A percentile compares a stretch with the other conserved stretches of the same genome.
Conservation (phyloP, 1,140 invertebrate genomes). For the Pararge aegeria region DNA sequence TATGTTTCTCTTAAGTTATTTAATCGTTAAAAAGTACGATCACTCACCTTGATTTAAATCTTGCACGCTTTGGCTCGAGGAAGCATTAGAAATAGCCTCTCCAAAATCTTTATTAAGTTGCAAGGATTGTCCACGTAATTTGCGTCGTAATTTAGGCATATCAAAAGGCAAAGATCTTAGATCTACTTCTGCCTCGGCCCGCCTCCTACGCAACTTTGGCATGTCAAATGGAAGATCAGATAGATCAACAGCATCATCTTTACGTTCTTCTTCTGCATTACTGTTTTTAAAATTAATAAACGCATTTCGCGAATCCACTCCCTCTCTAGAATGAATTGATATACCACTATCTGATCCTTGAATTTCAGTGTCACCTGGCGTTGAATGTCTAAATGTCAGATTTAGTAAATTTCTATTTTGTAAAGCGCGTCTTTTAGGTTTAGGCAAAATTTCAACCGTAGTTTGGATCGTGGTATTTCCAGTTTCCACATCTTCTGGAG, state of each 20-base stretch:
- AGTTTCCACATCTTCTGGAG: conserved; percentile 81
- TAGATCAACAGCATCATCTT: conserved; percentile 80
- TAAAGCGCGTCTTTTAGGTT: conserved; percentile 82
- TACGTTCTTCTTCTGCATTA: conserved; percentile 65
- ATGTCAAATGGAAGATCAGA: conserved; percentile 92
- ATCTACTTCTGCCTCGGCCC: conserved; percentile 85
- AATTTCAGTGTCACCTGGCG: conserved; percentile 85
- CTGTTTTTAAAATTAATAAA: conserved; percentile 83
- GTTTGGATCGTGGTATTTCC: conserved; percentile 73
- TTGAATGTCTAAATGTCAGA: conserved; percentile 82
- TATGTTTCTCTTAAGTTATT: no score
- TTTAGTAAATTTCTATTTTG: conserved; percentile 90
- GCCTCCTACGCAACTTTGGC: conserved; percentile 90
- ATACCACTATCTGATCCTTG: conserved; percentile 93
- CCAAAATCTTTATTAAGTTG: conserved; percentile 72
- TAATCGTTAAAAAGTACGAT: background rate
- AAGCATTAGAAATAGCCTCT: conserved; percentile 87
- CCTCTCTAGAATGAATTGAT: conserved; percentile 89
- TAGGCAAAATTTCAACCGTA: conserved; percentile 73
- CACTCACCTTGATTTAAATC: conserved; percentile 82
- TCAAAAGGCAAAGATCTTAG: conserved; percentile 91
- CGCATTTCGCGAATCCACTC: conserved; percentile 83
- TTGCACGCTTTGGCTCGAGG: conserved; percentile 88
- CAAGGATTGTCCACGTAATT: conserved; percentile 80
- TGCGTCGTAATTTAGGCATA: conserved; percentile 91